phyloP scores from a whole-genome alignment of 2,888 invertebrate species.

The Sisyra terminalis region DNA sequence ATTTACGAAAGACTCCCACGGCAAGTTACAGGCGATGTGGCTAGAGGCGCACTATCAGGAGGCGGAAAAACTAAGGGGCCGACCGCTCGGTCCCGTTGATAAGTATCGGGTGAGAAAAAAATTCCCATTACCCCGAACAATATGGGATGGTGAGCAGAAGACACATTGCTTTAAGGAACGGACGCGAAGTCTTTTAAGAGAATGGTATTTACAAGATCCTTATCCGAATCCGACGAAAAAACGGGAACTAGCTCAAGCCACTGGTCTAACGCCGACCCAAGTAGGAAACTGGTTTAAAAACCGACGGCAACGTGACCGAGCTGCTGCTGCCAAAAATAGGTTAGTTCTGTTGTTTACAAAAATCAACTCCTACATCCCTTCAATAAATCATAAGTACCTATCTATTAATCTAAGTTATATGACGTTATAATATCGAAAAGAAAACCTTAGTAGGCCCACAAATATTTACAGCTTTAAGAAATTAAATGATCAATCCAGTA shows the following conservation, averaged over 20 bases:
- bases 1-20: conserved; percentile 78
- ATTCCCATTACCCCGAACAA: conserved; percentile 79
- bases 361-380: no score
- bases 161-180: conserved; percentile 94
- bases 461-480: no score
- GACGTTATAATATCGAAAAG: no score
- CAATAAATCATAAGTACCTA: no score
- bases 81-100: conserved; percentile 86
- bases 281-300: conserved; percentile 93
- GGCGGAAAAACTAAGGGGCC: conserved; percentile 75
- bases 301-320: conserved; percentile 70
- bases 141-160: conserved; percentile 94
- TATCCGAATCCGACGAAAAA: conserved; percentile 92
- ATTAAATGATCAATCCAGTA: no score
- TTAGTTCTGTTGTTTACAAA: conserved; percentile 29
- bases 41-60: conserved; percentile 87
- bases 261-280: conserved; percentile 83
- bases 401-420: no score
- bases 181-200: conserved; percentile 82
- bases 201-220: conserved; percentile 98
- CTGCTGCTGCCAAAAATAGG: conserved; percentile 93
- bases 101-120: conserved; percentile 88
- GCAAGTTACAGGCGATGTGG: conserved; percentile 84
- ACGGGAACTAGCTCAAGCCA: conserved; percentile 76
- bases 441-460: no score